Base-by-base conservation (phyloP, 2,113 vertebrate genomes). In the Theristicus caerulescens region DNA sequence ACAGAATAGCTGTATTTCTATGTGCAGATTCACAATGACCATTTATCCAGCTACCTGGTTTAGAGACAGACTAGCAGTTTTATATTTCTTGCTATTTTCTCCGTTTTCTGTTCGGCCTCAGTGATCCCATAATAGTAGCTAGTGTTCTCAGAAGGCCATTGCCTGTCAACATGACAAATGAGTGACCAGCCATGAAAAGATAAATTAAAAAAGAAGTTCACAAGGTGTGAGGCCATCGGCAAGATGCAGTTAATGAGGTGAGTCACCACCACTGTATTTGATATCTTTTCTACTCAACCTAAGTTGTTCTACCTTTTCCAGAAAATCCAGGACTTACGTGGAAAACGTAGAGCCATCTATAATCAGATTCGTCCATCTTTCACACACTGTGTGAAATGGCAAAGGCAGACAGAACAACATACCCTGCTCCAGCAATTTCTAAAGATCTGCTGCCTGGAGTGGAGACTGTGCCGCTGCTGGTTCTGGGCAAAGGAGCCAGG, bases 151-250 rank as follows among this genome's bases (percentile, higher is more conserved):
- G 31, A 61, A 91, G 36, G 58, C 62, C 88, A 90, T 22, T 71
- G 77, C 42, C 79, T 96, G 89, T 93, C 82, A 89, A 47, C 65
- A 65, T 86, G 94, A 97, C 82, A 97, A 94, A 96, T 54, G 69
- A 89, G 32, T 34, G 59, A 59, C 59, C 94, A 96, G 70, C 36
- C 70, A 83, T 11, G 49, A 44, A 93, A 94, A 93, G 82, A 93
- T 72, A 88, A 94, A 92, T 91, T 79, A 54, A 10, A 22, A 89
- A 82, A 86, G 44, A 71, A 76, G 66, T 82, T 94, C 82, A 86
- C 24, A 36, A 61, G 77, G 69, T 85, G 61, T 81, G 64, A 89
- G 61, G 44, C 44, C 64, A 66, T 34, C 1, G 3, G 42, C 74
- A 85, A 91, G 74, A 88, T 40, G 54, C 65, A 92, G 20, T 44